These are phyloP conservation scores for Oxycera nigricornis DNA, from an alignment of 2,888 invertebrate genomes.

Conservation along the genomic window DNA sequence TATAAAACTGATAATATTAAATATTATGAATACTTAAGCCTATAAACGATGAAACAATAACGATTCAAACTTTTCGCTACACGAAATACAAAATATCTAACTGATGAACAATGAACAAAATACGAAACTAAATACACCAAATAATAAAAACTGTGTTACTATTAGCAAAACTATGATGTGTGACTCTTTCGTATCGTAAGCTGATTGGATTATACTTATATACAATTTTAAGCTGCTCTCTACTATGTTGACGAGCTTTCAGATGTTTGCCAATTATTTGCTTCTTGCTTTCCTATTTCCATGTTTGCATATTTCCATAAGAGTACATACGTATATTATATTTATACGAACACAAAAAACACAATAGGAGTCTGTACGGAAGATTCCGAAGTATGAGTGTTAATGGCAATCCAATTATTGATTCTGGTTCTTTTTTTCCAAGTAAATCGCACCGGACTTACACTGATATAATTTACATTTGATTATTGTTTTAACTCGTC, in stretches of 20 bases:
- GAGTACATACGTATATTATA: no score
- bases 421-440: no score
- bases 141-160: conserved; percentile 45
- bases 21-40: background rate
- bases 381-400: no score
- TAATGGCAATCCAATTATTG: no score
- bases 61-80: conserved; percentile 5
- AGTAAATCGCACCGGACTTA: no score
- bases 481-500: no score
- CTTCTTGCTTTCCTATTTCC: background rate
- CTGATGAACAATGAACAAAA: conserved; percentile 6
- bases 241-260: conserved; percentile 23
- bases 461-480: no score
- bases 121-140: conserved; percentile 45
- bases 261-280: background rate
- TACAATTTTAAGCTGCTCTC: conserved; percentile 40
- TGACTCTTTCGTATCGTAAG: background rate
- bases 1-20: conserved; percentile 17
- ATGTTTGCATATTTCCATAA: no score
- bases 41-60: no score
- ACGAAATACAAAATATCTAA: background rate
- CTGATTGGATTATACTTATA: conserved; percentile 2
- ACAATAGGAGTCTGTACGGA: no score
- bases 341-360: no score
- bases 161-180: conserved; percentile 34